phyloP scores from a whole-genome alignment of 1,140 invertebrate genomes.

The Laupala kohalensis region DNA sequence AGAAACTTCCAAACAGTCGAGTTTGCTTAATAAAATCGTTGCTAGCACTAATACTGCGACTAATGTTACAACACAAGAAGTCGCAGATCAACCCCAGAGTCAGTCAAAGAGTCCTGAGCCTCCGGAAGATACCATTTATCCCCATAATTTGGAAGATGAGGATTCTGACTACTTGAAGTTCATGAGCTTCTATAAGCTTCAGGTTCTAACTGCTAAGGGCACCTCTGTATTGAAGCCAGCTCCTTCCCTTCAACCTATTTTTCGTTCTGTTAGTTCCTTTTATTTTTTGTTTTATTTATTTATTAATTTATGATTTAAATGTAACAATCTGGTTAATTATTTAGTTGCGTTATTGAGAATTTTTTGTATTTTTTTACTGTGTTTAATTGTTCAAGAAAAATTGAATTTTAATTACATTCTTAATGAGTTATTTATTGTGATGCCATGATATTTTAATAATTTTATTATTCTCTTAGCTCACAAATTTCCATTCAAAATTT shows the following conservation, averaged over 20 bases:
- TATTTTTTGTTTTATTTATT: background rate
- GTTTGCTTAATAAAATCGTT: background rate
- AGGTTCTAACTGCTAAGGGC: slow-evolving; percentile 1
- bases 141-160: background rate
- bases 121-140: background rate
- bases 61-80: background rate
- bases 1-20: background rate
- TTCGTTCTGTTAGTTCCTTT: slow-evolving; percentile 4
- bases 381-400: background rate
- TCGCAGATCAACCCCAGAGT: background rate
- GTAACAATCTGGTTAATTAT: background rate
- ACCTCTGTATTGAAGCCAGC: background rate
- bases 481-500: too few relatives aligned
- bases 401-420: background rate
- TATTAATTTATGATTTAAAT: background rate
- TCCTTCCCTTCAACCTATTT: background rate
- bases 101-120: background rate
- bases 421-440: background rate
- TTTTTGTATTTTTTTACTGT: background rate
- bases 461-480: too few relatives aligned
- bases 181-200: background rate
- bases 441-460: too few relatives aligned
- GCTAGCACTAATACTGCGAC: background rate
- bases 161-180: slow-evolving; percentile 7
- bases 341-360: background rate